These are phyloP conservation scores for Opisthocomus hoazin DNA, from an alignment of 2,113 vertebrate genomes.

Conservation along the genomic window DNA sequence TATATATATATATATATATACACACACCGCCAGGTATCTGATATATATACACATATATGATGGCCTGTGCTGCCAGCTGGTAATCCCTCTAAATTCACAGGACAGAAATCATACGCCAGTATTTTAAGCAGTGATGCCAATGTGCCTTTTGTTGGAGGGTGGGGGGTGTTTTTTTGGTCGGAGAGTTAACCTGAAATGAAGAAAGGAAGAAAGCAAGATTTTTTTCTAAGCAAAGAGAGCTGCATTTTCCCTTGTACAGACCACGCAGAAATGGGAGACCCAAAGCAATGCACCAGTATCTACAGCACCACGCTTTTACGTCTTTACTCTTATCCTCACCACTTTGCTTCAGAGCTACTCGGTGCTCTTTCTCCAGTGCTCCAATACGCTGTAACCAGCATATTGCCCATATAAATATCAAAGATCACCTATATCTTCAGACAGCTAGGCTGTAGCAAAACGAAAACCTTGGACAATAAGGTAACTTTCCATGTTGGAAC, in stretches of 20 bases:
- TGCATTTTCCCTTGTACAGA: neutral
- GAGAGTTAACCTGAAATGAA: neutral
- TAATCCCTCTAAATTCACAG: neutral
- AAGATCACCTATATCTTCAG: neutral
- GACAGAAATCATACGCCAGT: neutral
- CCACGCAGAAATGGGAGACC: neutral
- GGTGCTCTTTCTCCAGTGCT: neutral
- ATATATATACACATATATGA: neutral
- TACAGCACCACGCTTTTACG: neutral
- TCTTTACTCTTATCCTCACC: neutral
- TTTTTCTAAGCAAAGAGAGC: neutral
- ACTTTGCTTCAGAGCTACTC: neutral
- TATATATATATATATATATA: too few species aligned
- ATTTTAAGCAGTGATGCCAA: neutral
- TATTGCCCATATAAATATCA: fast-evolving
- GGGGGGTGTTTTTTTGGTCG: neutral
- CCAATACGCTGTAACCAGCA: fast-evolving
- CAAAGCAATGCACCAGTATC: fast-evolving
- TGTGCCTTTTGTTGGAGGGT: too few species aligned
- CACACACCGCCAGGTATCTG: too few species aligned
- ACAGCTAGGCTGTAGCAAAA: neutral
- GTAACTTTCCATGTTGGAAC: too few species aligned
- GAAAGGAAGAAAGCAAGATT: neutral
- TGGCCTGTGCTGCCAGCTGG: neutral
- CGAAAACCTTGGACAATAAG: neutral